Evolutionary conservation across 2,113 vertebrate species (phyloP).

Genomic region (Alexandromys fortis): DNA sequence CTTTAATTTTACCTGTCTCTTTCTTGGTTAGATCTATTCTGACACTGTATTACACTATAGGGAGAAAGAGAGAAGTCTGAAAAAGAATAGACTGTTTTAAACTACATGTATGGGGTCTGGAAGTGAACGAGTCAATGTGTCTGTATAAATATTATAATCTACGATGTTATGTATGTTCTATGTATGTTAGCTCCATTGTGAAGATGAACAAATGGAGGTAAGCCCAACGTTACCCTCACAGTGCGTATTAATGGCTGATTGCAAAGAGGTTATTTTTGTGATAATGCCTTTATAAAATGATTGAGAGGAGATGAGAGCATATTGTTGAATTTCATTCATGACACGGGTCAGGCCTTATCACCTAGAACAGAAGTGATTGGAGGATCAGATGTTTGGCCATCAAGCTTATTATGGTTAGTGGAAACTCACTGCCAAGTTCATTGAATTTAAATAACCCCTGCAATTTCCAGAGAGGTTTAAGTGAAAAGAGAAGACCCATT

Average conservation of each 20-base stretch:
- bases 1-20: neutral
- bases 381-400: too few species aligned
- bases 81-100: neutral
- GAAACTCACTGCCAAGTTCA: neutral
- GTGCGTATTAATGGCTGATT: neutral
- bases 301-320: fast-evolving
- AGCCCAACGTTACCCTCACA: fast-evolving
- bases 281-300: neutral
- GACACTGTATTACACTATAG: too few species aligned
- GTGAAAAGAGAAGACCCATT: neutral
- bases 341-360: fast-evolving
- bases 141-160: neutral
- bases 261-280: neutral
- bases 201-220: fast-evolving
- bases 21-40: neutral
- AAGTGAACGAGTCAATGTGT: neutral
- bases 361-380: fast-evolving
- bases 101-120: neutral
- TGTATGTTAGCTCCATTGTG: fast-evolving
- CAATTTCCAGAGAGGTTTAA: neutral
- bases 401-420: fast-evolving
- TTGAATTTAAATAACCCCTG: too few species aligned
- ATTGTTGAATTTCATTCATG: neutral
- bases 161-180: too few species aligned
- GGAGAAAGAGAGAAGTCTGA: neutral